These are phyloP conservation scores for Nasonovia ribisnigri DNA, from an alignment of 2,888 invertebrate species.

Conservation along the genomic window DNA sequence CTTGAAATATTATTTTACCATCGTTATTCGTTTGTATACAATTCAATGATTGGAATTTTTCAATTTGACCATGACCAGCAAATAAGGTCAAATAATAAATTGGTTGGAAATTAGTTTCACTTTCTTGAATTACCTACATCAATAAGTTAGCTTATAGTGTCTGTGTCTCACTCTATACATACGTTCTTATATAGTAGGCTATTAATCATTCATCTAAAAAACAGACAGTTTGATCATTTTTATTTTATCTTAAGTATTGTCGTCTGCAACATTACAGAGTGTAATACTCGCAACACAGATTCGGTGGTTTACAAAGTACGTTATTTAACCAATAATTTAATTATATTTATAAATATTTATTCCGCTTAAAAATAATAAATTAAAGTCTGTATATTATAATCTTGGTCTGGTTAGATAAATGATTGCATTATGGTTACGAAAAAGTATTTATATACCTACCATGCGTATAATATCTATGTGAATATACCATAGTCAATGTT, in stretches of 20 bases:
- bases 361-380: not conserved
- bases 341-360: conserved; percentile 7
- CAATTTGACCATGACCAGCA: conserved; percentile 49
- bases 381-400: not conserved
- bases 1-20: not conserved
- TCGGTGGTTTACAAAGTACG: not conserved
- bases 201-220: not conserved
- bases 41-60: conserved; percentile 21
- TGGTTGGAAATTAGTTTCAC: conserved; percentile 62
- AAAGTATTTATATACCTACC: not conserved
- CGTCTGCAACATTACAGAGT: conserved; percentile 1
- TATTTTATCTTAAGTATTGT: not conserved
- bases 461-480: not conserved
- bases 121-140: conserved; percentile 45
- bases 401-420: not conserved
- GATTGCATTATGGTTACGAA: not conserved
- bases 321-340: not conserved
- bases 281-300: not conserved
- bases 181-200: not conserved
- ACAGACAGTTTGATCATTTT: not conserved
- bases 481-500: not conserved
- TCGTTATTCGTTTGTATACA: conserved; percentile 16
- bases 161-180: not conserved
- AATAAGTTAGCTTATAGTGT: conserved; percentile 8
- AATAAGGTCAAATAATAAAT: conserved; percentile 53